A percentile compares a stretch with the other conserved stretches of the same genome.
Evolutionary conservation across 2,888 invertebrate genomes (phyloP).

Genomic region (Brachycybe producta): DNA sequence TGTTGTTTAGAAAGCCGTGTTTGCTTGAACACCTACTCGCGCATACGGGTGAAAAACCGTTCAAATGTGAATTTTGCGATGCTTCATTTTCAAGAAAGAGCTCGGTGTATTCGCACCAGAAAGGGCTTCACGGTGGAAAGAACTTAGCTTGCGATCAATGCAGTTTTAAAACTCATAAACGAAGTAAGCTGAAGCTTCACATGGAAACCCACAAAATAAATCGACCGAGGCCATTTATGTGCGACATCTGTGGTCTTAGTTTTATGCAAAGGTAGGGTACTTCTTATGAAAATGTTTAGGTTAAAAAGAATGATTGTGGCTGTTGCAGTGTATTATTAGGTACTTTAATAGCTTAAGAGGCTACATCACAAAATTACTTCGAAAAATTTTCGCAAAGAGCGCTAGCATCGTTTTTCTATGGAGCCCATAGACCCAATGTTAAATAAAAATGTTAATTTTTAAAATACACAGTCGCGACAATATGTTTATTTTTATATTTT

Average conservation of each 20-base stretch:
- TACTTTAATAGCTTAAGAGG: too few relatives aligned
- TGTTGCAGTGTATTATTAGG: too few relatives aligned
- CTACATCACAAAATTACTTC: too few relatives aligned
- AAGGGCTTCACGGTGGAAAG: slow-evolving; percentile 26
- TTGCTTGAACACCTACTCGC: slow-evolving; percentile 30
- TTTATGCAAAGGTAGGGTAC: slow-evolving; percentile 8
- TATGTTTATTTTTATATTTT: too few relatives aligned
- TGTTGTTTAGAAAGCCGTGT: slow-evolving; percentile 28
- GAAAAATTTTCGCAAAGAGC: too few relatives aligned
- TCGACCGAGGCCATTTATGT: slow-evolving; percentile 14
- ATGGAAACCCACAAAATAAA: slow-evolving; percentile 11
- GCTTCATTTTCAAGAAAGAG: slow-evolving; percentile 21
- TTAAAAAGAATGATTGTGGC: too few relatives aligned
- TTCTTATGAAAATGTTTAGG: too few relatives aligned
- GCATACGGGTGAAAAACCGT: slow-evolving; percentile 28
- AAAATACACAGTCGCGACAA: too few relatives aligned
- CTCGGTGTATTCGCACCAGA: slow-evolving; percentile 16
- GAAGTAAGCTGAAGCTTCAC: slow-evolving; percentile 16
- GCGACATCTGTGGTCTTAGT: slow-evolving; percentile 11
- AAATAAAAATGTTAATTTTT: too few relatives aligned
- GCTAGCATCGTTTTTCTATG: too few relatives aligned
- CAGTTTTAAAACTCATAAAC: slow-evolving; percentile 9
- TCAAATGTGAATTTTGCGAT: slow-evolving; percentile 27
- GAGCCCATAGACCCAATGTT: too few relatives aligned
- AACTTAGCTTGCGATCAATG: slow-evolving; percentile 26